Evolutionary conservation across 2,888 invertebrate species (phyloP).

Genomic region (Celastrina argiolus): DNA sequence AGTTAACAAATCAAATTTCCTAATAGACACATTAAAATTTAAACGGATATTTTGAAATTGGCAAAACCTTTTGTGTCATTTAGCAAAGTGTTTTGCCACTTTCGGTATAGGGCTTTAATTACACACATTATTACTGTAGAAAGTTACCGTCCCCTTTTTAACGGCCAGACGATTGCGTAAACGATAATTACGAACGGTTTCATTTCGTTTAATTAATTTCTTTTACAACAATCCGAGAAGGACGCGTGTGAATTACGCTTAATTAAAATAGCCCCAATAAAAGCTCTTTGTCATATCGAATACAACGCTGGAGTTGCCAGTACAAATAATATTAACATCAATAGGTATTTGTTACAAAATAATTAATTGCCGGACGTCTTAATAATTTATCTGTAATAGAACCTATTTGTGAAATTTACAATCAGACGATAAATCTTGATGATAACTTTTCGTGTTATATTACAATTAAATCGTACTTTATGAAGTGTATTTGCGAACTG

Average conservation of each 20-base stretch:
- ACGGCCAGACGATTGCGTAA: slow-evolving; percentile 1
- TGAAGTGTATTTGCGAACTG: slow-evolving; percentile 16
- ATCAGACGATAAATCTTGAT: slow-evolving; percentile 1
- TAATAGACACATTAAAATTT: background rate
- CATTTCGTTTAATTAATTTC: slow-evolving; percentile 6
- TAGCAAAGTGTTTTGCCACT: background rate
- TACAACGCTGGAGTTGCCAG: too few species aligned
- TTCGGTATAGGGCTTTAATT: background rate
- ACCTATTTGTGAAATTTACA: background rate
- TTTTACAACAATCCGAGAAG: background rate
- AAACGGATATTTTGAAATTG: too few species aligned
- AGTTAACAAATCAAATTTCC: background rate
- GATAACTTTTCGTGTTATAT: slow-evolving; percentile 13
- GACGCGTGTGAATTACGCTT: background rate
- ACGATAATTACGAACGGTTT: slow-evolving; percentile 4
- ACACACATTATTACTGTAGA: slow-evolving; percentile 1
- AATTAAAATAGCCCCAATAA: background rate
- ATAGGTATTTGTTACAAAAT: background rate
- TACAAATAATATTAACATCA: background rate
- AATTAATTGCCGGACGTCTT: background rate
- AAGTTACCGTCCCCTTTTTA: background rate
- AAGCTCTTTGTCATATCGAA: background rate
- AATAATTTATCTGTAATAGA: background rate
- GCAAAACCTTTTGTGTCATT: background rate
- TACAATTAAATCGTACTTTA: slow-evolving; percentile 16